phyloP scores from a whole-genome alignment of 2,888 invertebrate genomes.

The Linyphia triangularis region DNA sequence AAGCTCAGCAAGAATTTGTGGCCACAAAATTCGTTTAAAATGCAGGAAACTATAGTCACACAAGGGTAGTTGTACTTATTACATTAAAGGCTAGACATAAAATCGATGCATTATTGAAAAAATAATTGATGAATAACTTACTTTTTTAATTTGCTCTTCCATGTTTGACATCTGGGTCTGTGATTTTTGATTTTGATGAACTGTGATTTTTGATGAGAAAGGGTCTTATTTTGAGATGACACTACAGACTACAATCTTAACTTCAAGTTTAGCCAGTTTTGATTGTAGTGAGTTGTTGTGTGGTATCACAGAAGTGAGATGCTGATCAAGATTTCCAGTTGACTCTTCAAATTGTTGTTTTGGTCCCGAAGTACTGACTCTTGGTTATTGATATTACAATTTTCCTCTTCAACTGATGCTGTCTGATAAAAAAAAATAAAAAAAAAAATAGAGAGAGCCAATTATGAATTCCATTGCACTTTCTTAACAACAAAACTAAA shows the following conservation, averaged over 20 bases:
- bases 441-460: too few relatives aligned
- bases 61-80: too few relatives aligned
- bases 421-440: constrained; percentile 78
- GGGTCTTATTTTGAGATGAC: constrained; percentile 91
- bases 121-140: too few relatives aligned
- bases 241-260: constrained; percentile 92
- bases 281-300: constrained; percentile 82
- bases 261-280: constrained; percentile 90
- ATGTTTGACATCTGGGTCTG: constrained; percentile 92
- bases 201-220: constrained; percentile 91
- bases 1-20: too few relatives aligned
- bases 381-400: constrained; percentile 79
- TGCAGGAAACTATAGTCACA: too few relatives aligned
- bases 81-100: too few relatives aligned
- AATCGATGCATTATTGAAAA: too few relatives aligned
- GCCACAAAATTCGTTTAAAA: too few relatives aligned
- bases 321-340: constrained; percentile 78
- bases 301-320: constrained; percentile 82
- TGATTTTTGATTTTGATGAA: too few relatives aligned
- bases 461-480: too few relatives aligned
- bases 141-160: constrained; percentile 92
- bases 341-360: constrained; percentile 76
- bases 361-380: constrained; percentile 71
- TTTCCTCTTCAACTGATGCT: constrained; percentile 80
- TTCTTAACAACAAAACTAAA: too few relatives aligned